Conservation (phyloP, 2,888 invertebrate genomes). For the Mesochorus sp. region DNA sequence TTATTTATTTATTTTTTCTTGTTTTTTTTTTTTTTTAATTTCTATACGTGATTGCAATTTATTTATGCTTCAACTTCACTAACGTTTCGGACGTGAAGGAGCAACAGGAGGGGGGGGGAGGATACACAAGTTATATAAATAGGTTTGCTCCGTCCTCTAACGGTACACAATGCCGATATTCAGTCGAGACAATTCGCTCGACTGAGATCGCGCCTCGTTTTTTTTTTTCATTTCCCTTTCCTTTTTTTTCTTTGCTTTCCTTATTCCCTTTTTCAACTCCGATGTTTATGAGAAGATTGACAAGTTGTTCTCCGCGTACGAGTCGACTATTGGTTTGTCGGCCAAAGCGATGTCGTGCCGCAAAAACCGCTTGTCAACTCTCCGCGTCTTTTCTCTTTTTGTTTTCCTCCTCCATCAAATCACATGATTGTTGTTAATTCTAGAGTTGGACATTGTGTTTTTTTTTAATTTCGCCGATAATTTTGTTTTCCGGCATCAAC, state of each 20-base stretch:
- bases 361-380: background rate
- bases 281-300: background rate
- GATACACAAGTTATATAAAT: constrained; percentile 70
- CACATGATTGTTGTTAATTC: background rate
- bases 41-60: constrained; percentile 70
- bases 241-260: background rate
- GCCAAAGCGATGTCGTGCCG: constrained; percentile 28
- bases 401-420: background rate
- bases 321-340: constrained; percentile 29
- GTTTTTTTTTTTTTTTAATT: too few species aligned
- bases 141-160: constrained; percentile 54
- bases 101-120: constrained; percentile 58
- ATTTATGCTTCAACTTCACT: constrained; percentile 70
- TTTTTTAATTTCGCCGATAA: background rate
- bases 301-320: background rate
- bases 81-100: constrained; percentile 54
- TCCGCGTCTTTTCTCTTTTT: background rate
- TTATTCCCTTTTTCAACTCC: constrained; percentile 2
- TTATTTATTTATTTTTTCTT: too few species aligned
- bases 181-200: constrained; percentile 27
- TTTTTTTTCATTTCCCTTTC: too few species aligned
- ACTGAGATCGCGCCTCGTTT: background rate
- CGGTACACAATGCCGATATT: constrained; percentile 17
- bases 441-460: background rate
- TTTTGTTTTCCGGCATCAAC: background rate